These are phyloP conservation scores for Misgurnus mizolepis DNA, from an alignment of 2,113 vertebrate species.

Conservation along the genomic window DNA sequence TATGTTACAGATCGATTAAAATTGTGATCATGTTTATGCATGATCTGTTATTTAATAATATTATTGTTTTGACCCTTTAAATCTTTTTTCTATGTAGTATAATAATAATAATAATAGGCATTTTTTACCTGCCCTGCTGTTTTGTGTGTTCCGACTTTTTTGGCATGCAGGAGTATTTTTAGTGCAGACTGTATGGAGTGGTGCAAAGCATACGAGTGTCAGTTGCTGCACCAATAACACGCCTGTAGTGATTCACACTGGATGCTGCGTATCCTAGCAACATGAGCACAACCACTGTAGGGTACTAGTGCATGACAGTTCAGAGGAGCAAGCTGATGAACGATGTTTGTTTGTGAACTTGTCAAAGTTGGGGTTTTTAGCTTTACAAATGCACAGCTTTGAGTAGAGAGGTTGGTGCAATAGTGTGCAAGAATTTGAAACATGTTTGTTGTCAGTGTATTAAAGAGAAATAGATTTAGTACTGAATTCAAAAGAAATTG, in stretches of 20 bases:
- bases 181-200: constrained; percentile 59
- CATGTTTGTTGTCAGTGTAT: no score
- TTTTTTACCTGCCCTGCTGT: constrained; percentile 42
- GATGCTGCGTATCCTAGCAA: constrained; percentile 73
- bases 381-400: constrained; percentile 20
- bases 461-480: no score
- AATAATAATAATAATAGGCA: neutral
- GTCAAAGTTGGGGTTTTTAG: constrained; percentile 56
- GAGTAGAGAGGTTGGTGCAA: constrained; percentile 35
- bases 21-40: neutral
- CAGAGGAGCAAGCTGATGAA: constrained; percentile 53
- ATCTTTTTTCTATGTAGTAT: neutral
- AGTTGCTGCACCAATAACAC: constrained; percentile 61
- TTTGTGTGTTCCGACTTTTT: constrained; percentile 48
- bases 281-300: constrained; percentile 35
- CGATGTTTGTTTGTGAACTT: constrained; percentile 57
- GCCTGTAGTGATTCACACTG: constrained; percentile 57
- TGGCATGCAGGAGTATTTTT: constrained; percentile 61
- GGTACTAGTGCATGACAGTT: constrained; percentile 50
- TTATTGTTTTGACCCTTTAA: neutral
- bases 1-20: neutral
- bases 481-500: no score
- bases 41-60: neutral
- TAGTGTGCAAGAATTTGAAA: neutral
- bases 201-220: constrained; percentile 63